phyloP scores from a whole-genome alignment of 2,888 invertebrate genomes.

The Yponomeuta plumbellus region DNA sequence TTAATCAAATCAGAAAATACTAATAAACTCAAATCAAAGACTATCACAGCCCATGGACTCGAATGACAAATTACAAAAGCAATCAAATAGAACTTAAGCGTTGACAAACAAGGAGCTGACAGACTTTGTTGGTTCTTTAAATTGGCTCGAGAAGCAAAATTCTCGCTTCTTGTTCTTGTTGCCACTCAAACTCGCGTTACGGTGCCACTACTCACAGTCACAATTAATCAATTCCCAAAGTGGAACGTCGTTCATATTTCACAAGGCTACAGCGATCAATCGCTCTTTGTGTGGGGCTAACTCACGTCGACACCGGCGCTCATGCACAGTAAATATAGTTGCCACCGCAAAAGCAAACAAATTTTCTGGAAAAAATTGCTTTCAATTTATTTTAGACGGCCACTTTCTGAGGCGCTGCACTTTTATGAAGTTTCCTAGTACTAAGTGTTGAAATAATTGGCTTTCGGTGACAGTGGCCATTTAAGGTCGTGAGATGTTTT shows the following conservation, averaged over 20 bases:
- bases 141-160: conserved; percentile 44
- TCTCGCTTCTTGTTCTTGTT: not conserved
- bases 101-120: conserved; percentile 49
- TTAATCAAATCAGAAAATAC: too few species aligned
- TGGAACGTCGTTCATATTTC: conserved; percentile 61
- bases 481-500: not conserved
- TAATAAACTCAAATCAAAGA: not conserved
- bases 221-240: conserved; percentile 72
- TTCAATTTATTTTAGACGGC: not conserved
- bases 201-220: conserved; percentile 40
- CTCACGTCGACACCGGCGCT: conserved; percentile 49
- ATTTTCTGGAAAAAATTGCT: conserved; percentile 30
- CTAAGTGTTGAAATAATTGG: too few species aligned
- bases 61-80: conserved; percentile 44
- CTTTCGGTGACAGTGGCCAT: too few species aligned
- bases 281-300: conserved; percentile 71
- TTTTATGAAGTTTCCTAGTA: too few species aligned
- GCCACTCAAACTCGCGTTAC: conserved; percentile 28
- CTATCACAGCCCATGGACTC: conserved; percentile 14
- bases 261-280: conserved; percentile 57
- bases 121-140: conserved; percentile 39
- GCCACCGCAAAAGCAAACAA: conserved; percentile 68
- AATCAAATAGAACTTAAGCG: conserved; percentile 52
- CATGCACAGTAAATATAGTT: conserved; percentile 52
- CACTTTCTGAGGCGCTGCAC: too few species aligned